Base-by-base conservation (phyloP, 2,888 invertebrate species). In the Campaea margaritaria region DNA sequence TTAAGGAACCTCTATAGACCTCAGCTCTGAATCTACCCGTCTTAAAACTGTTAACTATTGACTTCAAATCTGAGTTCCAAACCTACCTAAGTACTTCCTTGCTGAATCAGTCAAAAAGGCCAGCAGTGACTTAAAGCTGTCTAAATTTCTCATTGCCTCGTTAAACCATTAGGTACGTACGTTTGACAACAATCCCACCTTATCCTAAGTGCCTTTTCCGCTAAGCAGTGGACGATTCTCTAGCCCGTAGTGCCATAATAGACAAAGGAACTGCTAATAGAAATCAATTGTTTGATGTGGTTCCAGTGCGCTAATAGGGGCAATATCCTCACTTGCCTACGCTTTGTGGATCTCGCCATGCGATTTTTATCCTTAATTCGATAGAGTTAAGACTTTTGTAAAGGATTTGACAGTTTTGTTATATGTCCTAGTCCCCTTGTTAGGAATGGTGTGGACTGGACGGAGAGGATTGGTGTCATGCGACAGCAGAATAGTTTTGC, bases 281-380 rank as follows among this genome's bases (percentile, higher is more conserved):
- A 60, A 60, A 60, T 51, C 60, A 60, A 60, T 60, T 60, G 60
- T 60, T 60, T 60, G 55, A 60, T 60, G 54, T 60, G 55, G 55
- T 55, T 38, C 38, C 50, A 41, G 43, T 38, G 47, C 43, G 38
- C 36, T 56, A 55, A 60, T 55, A 55, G 60, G n/a, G 43, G 42
- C 36, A 55, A 45, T 45, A 53, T 58, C n/a, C 58, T 53, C 28
- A 21, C 28, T 8, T 12, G 27, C n/a, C 13, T 14, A 38, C 14
- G 21, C 11, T 15, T 28, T 28, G 12, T 34, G 13, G 48, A 39
- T 10, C n/a, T 31, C 34, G 57, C 15, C 42, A 48, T 15, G 34
- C 52, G 15, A 58, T 5, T 53, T 1, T 48, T 12, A 43, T 42
- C 34, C 31, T 38, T 58, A 52, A 28, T 16, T 14, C 42, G 12